phyloP scores from a whole-genome alignment of 2,797 vertebrate species.

The Pelodytes ibericus region DNA sequence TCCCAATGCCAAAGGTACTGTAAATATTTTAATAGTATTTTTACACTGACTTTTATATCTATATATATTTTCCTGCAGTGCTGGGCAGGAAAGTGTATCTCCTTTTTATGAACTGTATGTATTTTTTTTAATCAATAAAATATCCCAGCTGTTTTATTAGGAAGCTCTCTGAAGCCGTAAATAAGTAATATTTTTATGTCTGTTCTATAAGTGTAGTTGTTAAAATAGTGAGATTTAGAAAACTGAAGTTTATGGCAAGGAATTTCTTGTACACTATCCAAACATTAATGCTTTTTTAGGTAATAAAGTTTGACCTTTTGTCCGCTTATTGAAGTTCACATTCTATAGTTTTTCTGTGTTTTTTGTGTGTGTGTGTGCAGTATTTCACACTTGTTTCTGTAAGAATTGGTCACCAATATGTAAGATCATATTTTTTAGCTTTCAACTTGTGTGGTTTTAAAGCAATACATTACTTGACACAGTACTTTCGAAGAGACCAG shows the following conservation, averaged over 20 bases:
- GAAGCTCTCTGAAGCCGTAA: constrained; percentile 13
- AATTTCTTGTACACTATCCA: constrained; percentile 57
- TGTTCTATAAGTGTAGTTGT: constrained; percentile 23
- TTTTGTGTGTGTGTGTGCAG: constrained; percentile 33
- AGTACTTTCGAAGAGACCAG: background rate
- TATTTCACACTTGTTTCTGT: constrained; percentile 31
- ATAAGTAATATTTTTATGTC: constrained; percentile 30
- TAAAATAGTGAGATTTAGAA: constrained; percentile 45
- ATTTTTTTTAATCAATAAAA: constrained; percentile 28
- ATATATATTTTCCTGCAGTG: constrained; percentile 36
- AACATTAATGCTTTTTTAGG: constrained; percentile 42
- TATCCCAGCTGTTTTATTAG: constrained; percentile 49
- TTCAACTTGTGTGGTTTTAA: constrained; percentile 1
- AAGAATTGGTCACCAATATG: background rate
- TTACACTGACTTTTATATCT: constrained; percentile 1
- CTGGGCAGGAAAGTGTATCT: constrained; percentile 22
- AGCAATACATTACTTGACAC: background rate
- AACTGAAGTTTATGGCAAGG: constrained; percentile 38
- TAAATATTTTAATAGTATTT: constrained; percentile 43
- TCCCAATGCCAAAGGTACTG: constrained; percentile 95
- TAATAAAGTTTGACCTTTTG: constrained; percentile 48
- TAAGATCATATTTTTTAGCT: background rate
- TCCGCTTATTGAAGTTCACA: constrained; percentile 42
- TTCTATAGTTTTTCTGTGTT: constrained; percentile 36
- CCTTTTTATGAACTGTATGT: constrained; percentile 22